Evolutionary conservation across 2,797 vertebrate species (phyloP).

Genomic region (Menidia menidia): DNA sequence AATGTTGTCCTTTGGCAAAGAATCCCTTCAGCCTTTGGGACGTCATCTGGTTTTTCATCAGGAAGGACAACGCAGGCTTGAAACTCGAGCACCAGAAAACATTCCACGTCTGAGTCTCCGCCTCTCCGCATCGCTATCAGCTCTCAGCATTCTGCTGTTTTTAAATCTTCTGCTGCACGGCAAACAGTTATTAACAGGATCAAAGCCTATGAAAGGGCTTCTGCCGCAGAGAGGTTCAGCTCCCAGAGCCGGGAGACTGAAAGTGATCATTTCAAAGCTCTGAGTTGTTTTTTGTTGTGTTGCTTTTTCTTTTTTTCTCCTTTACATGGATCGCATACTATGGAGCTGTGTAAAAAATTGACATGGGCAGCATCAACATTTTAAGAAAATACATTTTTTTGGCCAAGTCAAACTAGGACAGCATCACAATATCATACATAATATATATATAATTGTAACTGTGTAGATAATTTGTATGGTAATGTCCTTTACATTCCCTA

Average conservation of each 20-base stretch:
- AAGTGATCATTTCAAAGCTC: slow-evolving; percentile 55
- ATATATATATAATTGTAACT: slow-evolving; percentile 37
- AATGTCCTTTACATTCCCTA: background rate
- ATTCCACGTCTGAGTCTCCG: slow-evolving; percentile 18
- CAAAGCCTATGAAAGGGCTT: slow-evolving; percentile 66
- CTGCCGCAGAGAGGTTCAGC: slow-evolving; percentile 52
- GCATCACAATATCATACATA: slow-evolving; percentile 1
- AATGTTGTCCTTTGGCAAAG: slow-evolving; percentile 25
- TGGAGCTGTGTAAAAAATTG: slow-evolving; percentile 9
- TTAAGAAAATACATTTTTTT: too few species aligned
- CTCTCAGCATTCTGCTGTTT: slow-evolving; percentile 46
- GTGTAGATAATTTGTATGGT: too few species aligned
- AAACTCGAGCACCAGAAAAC: slow-evolving; percentile 41
- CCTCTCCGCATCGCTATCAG: slow-evolving; percentile 45
- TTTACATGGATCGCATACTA: slow-evolving; percentile 13
- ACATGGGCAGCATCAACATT: too few species aligned
- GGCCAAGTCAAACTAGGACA: background rate
- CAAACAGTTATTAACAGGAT: slow-evolving; percentile 74
- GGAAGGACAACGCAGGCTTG: slow-evolving; percentile 33
- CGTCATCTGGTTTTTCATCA: slow-evolving; percentile 16
- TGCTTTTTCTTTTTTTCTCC: background rate
- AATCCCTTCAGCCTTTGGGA: slow-evolving; percentile 7
- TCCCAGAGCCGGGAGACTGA: slow-evolving; percentile 64
- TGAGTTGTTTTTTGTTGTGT: slow-evolving; percentile 43
- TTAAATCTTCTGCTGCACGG: slow-evolving; percentile 49